Evolutionary conservation across 2,888 invertebrate species (phyloP).

Genomic region (Sturmia bella): DNA sequence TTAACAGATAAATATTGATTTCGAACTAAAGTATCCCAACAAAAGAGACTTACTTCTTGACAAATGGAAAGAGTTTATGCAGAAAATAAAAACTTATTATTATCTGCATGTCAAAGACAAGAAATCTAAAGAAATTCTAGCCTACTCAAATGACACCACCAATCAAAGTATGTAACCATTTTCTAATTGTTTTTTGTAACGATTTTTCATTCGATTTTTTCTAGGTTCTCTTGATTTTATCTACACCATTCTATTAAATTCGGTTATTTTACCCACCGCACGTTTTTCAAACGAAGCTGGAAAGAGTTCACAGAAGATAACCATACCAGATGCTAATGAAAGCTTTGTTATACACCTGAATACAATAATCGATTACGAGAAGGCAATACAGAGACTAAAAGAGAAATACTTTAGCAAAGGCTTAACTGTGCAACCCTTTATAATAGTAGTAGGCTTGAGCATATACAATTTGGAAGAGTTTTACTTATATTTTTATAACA

Average conservation of each 20-base stretch:
- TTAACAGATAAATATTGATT: slow-evolving; percentile 47
- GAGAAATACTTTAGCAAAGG: slow-evolving; percentile 12
- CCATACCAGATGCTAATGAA: slow-evolving; percentile 33
- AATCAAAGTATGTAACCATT: slow-evolving; percentile 30
- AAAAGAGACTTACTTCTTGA: slow-evolving; percentile 45
- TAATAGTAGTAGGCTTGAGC: slow-evolving; percentile 24
- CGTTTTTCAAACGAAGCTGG: slow-evolving; percentile 24
- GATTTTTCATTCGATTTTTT: neutral
- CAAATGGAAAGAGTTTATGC: slow-evolving; percentile 50
- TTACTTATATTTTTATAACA: slow-evolving; percentile 57
- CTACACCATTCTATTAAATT: slow-evolving; percentile 35
- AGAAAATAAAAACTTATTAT: slow-evolving; percentile 41
- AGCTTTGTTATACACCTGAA: slow-evolving; percentile 9
- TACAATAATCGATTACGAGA: neutral
- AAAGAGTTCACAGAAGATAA: slow-evolving; percentile 29
- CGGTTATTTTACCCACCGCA: slow-evolving; percentile 52
- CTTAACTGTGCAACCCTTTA: slow-evolving; percentile 4
- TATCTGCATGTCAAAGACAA: slow-evolving; percentile 38
- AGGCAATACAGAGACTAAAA: neutral
- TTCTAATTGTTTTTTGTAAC: neutral
- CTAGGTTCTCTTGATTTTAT: slow-evolving; percentile 34
- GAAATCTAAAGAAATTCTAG: slow-evolving; percentile 34
- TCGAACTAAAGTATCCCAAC: slow-evolving; percentile 27
- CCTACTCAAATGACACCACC: slow-evolving; percentile 8
- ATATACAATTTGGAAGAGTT: slow-evolving; percentile 40